Conservation (phyloP, 2,113 vertebrate genomes). For the Orthonyx spaldingii region DNA sequence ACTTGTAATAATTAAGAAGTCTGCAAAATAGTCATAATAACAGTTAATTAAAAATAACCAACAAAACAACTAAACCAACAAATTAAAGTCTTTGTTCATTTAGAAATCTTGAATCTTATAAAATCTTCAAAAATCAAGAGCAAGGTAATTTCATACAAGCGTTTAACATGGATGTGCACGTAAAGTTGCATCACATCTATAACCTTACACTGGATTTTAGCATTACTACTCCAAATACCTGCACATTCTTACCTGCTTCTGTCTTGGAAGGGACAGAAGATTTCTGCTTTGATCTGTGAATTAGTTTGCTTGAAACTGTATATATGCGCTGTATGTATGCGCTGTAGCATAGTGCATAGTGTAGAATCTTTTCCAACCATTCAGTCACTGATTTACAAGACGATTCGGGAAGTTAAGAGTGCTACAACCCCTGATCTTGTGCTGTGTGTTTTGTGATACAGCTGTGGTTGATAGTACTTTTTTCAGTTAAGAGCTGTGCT, state of each 20-base stretch:
- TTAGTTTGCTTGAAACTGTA: background rate
- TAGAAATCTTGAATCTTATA: background rate
- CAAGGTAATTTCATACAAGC: background rate
- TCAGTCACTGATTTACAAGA: background rate
- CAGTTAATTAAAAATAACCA: background rate
- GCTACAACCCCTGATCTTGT: background rate
- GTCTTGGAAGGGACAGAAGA: background rate
- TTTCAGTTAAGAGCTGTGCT: background rate
- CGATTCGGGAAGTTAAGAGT: background rate
- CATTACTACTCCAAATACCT: background rate
- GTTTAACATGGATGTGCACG: background rate
- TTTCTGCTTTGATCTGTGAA: background rate
- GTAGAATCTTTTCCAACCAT: background rate
- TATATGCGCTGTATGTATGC: background rate
- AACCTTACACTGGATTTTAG: background rate
- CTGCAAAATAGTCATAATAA: background rate
- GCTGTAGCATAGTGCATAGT: too few relatives aligned
- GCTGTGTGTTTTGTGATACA: background rate
- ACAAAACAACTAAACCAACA: background rate
- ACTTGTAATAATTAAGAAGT: background rate
- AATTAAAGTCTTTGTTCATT: background rate
- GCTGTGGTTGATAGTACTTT: background rate
- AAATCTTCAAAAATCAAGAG: background rate
- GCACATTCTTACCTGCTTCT: background rate
- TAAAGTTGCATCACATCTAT: background rate